phyloP scores from a whole-genome alignment of 2,888 invertebrate genomes.

The Conus canariensis region DNA sequence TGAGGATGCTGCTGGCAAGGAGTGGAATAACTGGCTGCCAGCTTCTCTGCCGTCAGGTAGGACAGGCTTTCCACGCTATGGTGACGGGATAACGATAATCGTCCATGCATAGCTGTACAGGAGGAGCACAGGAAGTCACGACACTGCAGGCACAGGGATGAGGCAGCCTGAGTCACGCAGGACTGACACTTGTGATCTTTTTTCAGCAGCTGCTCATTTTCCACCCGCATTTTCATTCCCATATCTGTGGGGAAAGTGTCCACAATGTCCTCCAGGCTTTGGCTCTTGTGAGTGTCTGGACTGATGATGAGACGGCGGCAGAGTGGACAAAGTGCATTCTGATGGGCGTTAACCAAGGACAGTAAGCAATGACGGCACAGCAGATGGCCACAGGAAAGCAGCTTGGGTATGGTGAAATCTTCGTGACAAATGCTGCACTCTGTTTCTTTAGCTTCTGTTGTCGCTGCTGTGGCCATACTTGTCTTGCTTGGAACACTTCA shows the following conservation, averaged over 20 bases:
- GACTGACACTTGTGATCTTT: background rate
- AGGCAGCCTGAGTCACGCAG: background rate
- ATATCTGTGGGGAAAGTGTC: slow-evolving; percentile 25
- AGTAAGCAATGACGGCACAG: slow-evolving; percentile 38
- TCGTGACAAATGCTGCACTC: slow-evolving; percentile 32
- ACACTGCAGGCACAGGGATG: slow-evolving; percentile 21
- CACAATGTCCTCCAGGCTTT: background rate
- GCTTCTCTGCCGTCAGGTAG: slow-evolving; percentile 12
- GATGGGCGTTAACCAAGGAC: background rate
- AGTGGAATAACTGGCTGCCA: background rate
- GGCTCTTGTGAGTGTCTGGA: background rate
- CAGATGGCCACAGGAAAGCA: slow-evolving; percentile 27
- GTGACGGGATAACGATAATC: background rate
- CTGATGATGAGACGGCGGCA: slow-evolving; percentile 31
- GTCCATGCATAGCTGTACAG: background rate
- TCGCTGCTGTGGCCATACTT: background rate
- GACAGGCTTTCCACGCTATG: slow-evolving; percentile 21
- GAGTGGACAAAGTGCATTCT: slow-evolving; percentile 14
- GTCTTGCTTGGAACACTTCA: background rate
- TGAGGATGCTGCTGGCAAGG: background rate
- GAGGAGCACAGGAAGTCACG: slow-evolving; percentile 13
- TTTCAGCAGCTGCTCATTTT: background rate
- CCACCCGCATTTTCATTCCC: background rate
- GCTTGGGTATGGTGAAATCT: slow-evolving; percentile 9
- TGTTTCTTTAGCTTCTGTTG: background rate